Evolutionary conservation across 2,888 invertebrate species (phyloP).

Genomic region (Acleris emargana): DNA sequence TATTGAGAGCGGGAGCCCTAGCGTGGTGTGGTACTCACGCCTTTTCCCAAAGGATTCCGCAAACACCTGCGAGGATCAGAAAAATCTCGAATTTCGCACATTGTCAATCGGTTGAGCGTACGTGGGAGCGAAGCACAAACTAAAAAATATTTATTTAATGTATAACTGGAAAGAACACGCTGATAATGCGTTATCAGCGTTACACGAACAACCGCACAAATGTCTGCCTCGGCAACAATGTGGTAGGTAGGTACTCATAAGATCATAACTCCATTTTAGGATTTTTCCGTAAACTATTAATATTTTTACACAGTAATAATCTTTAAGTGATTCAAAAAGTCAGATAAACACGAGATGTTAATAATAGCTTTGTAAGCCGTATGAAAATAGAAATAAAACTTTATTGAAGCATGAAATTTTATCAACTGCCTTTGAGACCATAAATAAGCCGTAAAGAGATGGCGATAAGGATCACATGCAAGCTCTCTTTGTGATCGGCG

Average conservation of each 20-base stretch:
- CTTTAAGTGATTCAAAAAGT: background rate
- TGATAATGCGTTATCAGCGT: constrained; percentile 32
- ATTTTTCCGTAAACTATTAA: constrained; percentile 13
- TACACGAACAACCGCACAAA: constrained; percentile 30
- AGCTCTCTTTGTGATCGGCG: constrained; percentile 50
- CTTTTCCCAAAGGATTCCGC: constrained; percentile 17
- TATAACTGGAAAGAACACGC: constrained; percentile 25
- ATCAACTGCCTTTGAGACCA: constrained; percentile 58
- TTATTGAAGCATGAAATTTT: constrained; percentile 65
- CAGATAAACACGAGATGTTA: constrained; percentile 11
- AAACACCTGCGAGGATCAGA: constrained; percentile 54
- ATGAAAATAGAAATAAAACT: constrained; percentile 54
- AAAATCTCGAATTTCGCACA: constrained; percentile 54
- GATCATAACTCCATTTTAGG: constrained; percentile 11
- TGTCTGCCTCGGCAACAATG: constrained; percentile 20
- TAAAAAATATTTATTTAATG: constrained; percentile 27
- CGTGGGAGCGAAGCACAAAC: constrained; percentile 31
- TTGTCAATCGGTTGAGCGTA: constrained; percentile 21
- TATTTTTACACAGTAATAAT: constrained; percentile 9
- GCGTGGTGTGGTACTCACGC: constrained; percentile 8
- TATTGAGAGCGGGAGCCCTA: constrained; percentile 7
- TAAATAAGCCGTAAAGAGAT: constrained; percentile 61
- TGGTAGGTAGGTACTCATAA: constrained; percentile 17
- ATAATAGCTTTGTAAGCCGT: constrained; percentile 10
- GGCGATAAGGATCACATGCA: constrained; percentile 66